These are phyloP conservation scores for Elgaria multicarinata DNA, from an alignment of 2,113 vertebrate genomes.

Conservation along the genomic window DNA sequence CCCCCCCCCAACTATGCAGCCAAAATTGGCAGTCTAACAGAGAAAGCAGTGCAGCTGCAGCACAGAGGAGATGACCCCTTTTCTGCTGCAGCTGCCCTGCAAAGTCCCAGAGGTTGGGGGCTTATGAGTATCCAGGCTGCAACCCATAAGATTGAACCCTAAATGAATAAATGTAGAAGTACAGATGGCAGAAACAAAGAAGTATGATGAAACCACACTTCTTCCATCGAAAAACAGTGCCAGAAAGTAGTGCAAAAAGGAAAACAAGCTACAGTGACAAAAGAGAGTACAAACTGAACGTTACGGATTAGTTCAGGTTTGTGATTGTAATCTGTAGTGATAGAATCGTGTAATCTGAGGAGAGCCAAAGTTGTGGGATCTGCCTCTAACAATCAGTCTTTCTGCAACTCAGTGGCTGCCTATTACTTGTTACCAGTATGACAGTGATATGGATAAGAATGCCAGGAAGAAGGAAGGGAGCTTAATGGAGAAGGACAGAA, in stretches of 20 bases:
- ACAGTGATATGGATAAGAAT: constrained; percentile 46
- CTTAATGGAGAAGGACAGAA: constrained; percentile 59
- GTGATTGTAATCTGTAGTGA: constrained; percentile 35
- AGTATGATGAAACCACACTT: neutral
- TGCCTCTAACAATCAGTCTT: constrained; percentile 51
- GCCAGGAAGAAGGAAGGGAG: constrained; percentile 51
- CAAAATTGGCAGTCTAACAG: no score
- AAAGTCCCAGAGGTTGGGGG: no score
- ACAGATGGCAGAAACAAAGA: neutral
- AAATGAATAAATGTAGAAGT: neutral
- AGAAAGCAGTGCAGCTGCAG: no score
- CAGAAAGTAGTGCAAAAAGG: neutral
- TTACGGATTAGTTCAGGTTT: constrained; percentile 44
- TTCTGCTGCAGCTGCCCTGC: no score
- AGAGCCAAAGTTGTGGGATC: constrained; percentile 36
- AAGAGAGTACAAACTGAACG: constrained; percentile 5
- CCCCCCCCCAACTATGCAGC: no score
- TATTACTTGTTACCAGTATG: constrained; percentile 45
- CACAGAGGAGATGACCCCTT: no score
- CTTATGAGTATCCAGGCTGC: no score
- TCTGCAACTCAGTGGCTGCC: constrained; percentile 15
- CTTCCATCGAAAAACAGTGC: neutral
- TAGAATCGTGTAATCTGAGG: constrained; percentile 33
- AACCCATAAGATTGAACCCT: no score
- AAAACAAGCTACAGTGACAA: neutral